phyloP scores from a whole-genome alignment of 2,888 invertebrate species.

The Nudaria mundana region DNA sequence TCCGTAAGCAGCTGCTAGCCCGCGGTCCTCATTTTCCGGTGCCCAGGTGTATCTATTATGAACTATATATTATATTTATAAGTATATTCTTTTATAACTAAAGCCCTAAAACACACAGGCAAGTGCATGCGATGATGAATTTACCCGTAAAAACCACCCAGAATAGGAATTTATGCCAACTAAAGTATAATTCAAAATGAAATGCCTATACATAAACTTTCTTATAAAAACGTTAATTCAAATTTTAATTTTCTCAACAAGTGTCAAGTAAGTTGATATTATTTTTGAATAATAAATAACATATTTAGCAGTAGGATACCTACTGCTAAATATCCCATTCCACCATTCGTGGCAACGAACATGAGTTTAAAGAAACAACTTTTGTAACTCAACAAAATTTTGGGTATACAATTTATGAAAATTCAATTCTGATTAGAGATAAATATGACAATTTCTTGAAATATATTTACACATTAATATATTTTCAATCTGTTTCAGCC shows the following conservation, averaged over 20 bases:
- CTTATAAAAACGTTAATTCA: slow-evolving; percentile 26
- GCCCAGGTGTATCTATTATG: too few species aligned
- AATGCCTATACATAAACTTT: slow-evolving; percentile 12
- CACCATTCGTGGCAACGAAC: slow-evolving; percentile 29
- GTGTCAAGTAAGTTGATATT: slow-evolving; percentile 26
- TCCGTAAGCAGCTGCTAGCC: too few species aligned
- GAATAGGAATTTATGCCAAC: too few species aligned
- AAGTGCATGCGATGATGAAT: too few species aligned
- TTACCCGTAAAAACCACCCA: too few species aligned
- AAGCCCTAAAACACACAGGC: too few species aligned
- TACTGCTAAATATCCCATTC: too few species aligned
- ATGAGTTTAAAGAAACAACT: slow-evolving; percentile 45
- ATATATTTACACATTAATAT: slow-evolving; percentile 26
- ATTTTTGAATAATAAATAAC: slow-evolving; percentile 37
- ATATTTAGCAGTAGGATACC: slow-evolving; percentile 32
- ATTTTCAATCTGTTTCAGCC: too few species aligned
- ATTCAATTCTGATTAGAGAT: slow-evolving; percentile 40
- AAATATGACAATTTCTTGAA: slow-evolving; percentile 43
- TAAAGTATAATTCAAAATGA: too few species aligned
- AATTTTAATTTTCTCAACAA: slow-evolving; percentile 10
- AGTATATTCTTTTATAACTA: too few species aligned
- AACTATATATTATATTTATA: too few species aligned
- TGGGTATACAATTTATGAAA: slow-evolving; percentile 57
- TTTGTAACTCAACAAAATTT: slow-evolving; percentile 50
- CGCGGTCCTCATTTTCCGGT: too few species aligned